Percentiles rank a stretch among this genome's conserved stretches.
Conservation (phyloP, 1,140 invertebrate genomes). For the Heliothis subflexa region DNA sequence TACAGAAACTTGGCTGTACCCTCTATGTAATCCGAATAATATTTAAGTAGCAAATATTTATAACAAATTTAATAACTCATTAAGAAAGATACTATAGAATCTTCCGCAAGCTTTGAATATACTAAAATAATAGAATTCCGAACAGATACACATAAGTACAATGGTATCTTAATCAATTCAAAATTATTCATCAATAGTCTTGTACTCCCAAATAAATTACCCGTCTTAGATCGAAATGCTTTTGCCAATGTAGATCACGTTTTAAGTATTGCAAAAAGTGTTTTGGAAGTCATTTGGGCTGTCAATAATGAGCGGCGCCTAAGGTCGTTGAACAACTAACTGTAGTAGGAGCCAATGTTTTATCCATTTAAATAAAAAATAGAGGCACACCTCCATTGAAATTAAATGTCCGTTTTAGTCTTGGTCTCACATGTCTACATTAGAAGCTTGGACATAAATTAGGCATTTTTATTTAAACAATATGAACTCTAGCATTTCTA, state of each 20-base stretch:
- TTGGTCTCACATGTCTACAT: no score
- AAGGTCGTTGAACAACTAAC: conserved; percentile 26
- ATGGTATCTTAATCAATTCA: neutral
- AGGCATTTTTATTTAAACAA: no score
- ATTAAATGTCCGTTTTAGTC: conserved; percentile 18
- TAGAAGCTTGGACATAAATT: no score
- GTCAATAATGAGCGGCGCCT: conserved; percentile 24
- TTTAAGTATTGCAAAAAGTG: conserved; percentile 6
- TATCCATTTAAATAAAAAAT: conserved; percentile 16
- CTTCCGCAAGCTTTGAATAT: no score
- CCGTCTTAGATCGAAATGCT: neutral
- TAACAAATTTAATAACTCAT: no score
- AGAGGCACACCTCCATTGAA: neutral
- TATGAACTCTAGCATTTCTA: no score
- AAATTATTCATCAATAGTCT: neutral
- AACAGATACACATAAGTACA: no score
- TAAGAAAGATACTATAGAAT: no score
- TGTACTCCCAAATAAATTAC: neutral
- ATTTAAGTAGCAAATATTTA: no score
- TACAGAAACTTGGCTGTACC: no score
- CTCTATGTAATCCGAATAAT: no score
- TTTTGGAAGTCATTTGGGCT: conserved; percentile 28
- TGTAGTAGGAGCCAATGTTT: neutral
- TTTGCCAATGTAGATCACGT: conserved; percentile 12
- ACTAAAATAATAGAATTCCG: no score